These are phyloP conservation scores for Plebejus melissa DNA, from an alignment of 2,888 invertebrate genomes.

Conservation along the genomic window DNA sequence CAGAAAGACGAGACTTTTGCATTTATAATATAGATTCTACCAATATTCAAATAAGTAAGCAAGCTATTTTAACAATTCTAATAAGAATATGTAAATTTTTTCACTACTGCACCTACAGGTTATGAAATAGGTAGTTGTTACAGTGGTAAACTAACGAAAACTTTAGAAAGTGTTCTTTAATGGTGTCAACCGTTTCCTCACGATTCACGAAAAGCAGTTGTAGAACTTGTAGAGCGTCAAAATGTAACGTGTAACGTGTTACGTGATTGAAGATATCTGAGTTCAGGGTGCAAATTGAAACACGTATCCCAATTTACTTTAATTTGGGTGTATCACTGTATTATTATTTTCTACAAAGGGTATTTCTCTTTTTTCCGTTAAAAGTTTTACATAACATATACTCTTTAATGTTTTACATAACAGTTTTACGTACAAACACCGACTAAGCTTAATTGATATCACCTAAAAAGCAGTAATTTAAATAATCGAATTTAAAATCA, in stretches of 20 bases:
- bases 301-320: neutral
- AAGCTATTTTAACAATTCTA: neutral
- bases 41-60: no score
- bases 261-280: neutral
- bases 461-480: neutral
- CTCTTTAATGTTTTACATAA: no score
- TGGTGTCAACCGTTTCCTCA: neutral
- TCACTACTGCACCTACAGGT: neutral
- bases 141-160: neutral
- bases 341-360: neutral
- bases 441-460: neutral
- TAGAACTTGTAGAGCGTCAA: neutral
- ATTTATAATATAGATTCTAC: no score
- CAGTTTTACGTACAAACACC: neutral
- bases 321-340: neutral
- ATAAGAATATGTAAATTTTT: neutral
- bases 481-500: conserved; percentile 9
- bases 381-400: no score
- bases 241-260: neutral
- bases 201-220: neutral
- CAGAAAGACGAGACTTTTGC: no score
- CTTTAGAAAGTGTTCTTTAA: neutral
- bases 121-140: neutral
- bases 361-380: no score
- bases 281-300: neutral